Base-by-base conservation (phyloP, 2,888 invertebrate species). In the Meteorus colon region DNA sequence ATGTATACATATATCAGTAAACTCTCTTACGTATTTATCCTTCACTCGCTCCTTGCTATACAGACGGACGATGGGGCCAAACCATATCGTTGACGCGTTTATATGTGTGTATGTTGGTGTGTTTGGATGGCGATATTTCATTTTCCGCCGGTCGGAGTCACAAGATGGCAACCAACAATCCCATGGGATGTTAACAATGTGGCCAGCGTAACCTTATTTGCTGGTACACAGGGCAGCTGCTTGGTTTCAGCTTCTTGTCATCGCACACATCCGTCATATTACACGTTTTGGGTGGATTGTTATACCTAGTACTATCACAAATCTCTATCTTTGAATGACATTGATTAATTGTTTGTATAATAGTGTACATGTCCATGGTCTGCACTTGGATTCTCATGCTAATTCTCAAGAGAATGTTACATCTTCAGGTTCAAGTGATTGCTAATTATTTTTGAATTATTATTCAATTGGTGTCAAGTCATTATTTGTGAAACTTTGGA, bases 131-230 rank as follows among this genome's bases (percentile, higher is more conserved):
- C 77, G 79, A 81, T 82, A 82, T 82, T 83, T 83, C 82, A 82
- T 83, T 82, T 83, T 83, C 82, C 82, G 82, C 79, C 79, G 80
- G 81, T 79, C 79, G 81, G 81, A 81, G 81, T 78, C 79, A 76
- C 79, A 73, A 78, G 75, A 81, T 78, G 75, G 79, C 73, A 78
- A 78, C 78, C 77, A 76, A 69, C 55, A 55, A 67, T 80, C 83
- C 83, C 82, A 77, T 67, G 81, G 80, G 82, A 77, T n/a, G 55
- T 55, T 55, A 79, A 76, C 79, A 79, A 75, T 81, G 73, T 78
- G 71, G 71, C 68, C 37, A 24, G 77, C 73, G 75, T 77, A 73
- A 79, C 68, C 75, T 79, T 79, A 79, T 80, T 79, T 79, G 62
- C 77, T 69, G 62, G 73, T 73, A 73, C 73, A 66, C 27, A 73